Base-by-base conservation (phyloP, 1,140 invertebrate genomes). In the Anastrepha obliqua region DNA sequence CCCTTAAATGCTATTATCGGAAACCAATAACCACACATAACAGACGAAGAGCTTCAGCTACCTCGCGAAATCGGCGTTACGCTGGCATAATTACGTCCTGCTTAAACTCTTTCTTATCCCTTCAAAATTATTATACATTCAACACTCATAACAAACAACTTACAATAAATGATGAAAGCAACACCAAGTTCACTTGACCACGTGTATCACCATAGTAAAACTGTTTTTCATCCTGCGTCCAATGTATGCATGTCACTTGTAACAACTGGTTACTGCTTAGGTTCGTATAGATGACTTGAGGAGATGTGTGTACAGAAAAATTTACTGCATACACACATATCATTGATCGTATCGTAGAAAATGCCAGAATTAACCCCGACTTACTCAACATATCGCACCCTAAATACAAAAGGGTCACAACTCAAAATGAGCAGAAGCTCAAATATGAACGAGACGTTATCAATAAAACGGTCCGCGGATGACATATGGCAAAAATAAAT, bases 311-410 rank as follows among this genome's bases (percentile, higher is more conserved):
- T 0, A 91, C 90, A 5, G 92, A 93, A 62, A 94, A 89, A 88
- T 94, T 95, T 7, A 95, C 94, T 64, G 96, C 95, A 15, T 95
- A 94, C 4, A 97, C 93, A 89, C 95, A 95, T 6, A 96, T 94
- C 7, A 94, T 93, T 1, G 96, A 96, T 67, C 95, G 95, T 9
- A 94, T 94, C 62, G 96, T 97, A 1, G 96, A 94, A 90, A 97
- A 95, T 3, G 95, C 96, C 29, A 29, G 29, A 29, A 29, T 29
- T 29, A 29, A 29, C 29, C 29, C 29, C 29, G 29, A 29, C 29
- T 0, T 29, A 29, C 29, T 29, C 29, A 29, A 29, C 29, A 29
- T 29, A n/a, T n/a, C n/a, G n/a, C n/a, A n/a, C n/a, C n/a, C n/a
- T n/a, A n/a, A n/a, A n/a, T n/a, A n/a, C n/a, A n/a, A n/a, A n/a